Conservation (phyloP, 2,113 vertebrate species). For the Pygathrix nemaeus region DNA sequence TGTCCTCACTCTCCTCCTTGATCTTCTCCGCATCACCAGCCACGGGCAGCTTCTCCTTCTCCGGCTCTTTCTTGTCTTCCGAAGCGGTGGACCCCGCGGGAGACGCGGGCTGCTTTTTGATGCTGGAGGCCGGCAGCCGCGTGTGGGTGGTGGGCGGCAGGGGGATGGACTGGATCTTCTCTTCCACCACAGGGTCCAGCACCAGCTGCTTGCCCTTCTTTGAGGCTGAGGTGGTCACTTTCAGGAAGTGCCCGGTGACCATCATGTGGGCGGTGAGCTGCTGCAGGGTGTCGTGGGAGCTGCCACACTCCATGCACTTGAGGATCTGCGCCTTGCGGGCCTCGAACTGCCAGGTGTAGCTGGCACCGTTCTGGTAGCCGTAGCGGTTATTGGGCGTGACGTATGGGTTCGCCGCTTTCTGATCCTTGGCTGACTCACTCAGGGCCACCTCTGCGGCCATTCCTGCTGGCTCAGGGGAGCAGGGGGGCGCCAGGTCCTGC, state of each 20-base stretch:
- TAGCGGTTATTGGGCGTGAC: constrained; percentile 99
- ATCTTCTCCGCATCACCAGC: constrained; percentile 88
- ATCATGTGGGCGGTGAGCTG: constrained; percentile 99
- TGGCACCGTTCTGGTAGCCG: constrained; percentile 99
- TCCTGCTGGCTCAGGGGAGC: constrained; percentile 93
- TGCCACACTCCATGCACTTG: constrained; percentile 99
- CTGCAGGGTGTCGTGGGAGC: constrained; percentile 98
- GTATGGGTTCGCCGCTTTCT: constrained; percentile 95
- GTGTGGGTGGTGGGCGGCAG: constrained; percentile 95
- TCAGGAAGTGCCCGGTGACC: constrained; percentile 98
- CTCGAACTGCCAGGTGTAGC: constrained; percentile 99
- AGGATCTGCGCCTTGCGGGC: constrained; percentile 98
- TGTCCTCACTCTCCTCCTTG: constrained; percentile 95
- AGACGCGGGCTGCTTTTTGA: constrained; percentile 92
- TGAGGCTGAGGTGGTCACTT: constrained; percentile 98
- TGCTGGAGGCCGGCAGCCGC: constrained; percentile 89
- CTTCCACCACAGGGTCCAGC: constrained; percentile 94
- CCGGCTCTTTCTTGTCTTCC: constrained; percentile 89
- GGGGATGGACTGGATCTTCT: constrained; percentile 98
- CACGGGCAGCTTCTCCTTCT: constrained; percentile 82
- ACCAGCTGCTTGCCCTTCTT: constrained; percentile 99
- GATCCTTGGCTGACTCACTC: constrained; percentile 93
- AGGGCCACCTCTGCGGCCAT: constrained; percentile 86
- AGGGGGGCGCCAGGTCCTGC: constrained; percentile 93
- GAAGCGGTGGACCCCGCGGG: constrained; percentile 83